phyloP scores from a whole-genome alignment of 1,140 invertebrate species.

The Diuraphis noxia region DNA sequence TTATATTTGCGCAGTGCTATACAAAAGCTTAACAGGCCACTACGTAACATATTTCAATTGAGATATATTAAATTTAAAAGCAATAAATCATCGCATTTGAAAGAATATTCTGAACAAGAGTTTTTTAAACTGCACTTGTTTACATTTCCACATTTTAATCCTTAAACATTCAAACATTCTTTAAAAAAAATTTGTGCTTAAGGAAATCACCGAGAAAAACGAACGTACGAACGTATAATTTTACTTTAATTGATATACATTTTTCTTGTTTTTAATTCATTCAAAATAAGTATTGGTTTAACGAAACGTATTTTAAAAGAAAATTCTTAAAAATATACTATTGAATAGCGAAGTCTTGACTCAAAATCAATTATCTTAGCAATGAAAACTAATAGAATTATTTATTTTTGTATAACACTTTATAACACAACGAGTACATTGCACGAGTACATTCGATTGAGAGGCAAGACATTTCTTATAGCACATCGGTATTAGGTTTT shows the following conservation, averaged over 20 bases:
- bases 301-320: background rate
- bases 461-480: background rate
- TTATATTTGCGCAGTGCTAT: background rate
- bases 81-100: background rate
- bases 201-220: background rate
- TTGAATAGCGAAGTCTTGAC: background rate
- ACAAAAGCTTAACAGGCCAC: background rate
- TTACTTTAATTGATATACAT: background rate
- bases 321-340: background rate
- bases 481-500: background rate
- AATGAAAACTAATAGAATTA: background rate
- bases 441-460: background rate
- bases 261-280: background rate
- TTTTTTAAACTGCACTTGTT: background rate
- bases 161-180: background rate
- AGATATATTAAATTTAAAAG: slow-evolving; percentile 11
- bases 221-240: too few species aligned
- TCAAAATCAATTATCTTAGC: background rate
- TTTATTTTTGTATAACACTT: background rate
- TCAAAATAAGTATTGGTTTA: background rate
- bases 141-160: background rate
- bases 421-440: too few species aligned
- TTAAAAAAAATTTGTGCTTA: background rate
- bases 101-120: background rate
- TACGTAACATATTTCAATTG: background rate